Conservation (phyloP, 2,113 vertebrate species). For the Megatriorchis doriae region DNA sequence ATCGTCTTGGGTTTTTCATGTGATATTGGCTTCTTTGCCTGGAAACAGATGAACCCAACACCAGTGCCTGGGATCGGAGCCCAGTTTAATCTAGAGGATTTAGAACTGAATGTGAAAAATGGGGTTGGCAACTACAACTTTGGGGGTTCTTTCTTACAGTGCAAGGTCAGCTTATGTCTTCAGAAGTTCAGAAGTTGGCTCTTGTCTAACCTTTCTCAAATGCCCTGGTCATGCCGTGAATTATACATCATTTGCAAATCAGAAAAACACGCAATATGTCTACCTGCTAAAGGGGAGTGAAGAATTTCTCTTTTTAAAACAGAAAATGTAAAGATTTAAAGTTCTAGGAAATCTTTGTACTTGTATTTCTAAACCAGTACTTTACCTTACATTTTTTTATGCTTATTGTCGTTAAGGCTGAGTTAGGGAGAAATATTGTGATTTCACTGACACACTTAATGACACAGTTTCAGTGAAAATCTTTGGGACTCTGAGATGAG, state of each 20-base stretch:
- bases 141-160: background rate
- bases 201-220: background rate
- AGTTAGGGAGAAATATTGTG: background rate
- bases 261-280: background rate
- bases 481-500: background rate
- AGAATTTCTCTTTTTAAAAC: background rate
- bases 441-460: background rate
- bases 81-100: background rate
- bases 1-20: background rate
- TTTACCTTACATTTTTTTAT: background rate
- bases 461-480: background rate
- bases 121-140: background rate
- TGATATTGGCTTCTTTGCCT: background rate
- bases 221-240: background rate
- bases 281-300: background rate
- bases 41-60: background rate
- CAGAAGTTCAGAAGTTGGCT: background rate
- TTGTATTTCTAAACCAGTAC: background rate
- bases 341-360: background rate
- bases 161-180: background rate
- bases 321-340: background rate
- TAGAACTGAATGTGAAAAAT: background rate
- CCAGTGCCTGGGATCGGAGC: background rate
- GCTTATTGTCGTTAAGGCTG: background rate
- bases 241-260: background rate